phyloP scores from a whole-genome alignment of 92 coral and sea anemone species.

The Zoanthus gigantus region DNA sequence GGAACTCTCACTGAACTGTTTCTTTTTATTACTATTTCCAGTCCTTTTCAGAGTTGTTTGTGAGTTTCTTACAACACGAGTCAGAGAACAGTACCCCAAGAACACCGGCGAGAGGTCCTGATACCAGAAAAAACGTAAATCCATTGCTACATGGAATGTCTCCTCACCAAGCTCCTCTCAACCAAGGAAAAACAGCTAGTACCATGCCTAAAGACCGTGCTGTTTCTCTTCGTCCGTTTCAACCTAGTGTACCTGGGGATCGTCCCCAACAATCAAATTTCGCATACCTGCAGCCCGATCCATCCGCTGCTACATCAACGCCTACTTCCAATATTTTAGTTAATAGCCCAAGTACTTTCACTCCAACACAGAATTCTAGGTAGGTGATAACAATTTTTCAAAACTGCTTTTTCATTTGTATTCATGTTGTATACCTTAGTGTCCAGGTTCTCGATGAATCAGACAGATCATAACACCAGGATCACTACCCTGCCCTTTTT shows the following conservation, averaged over 20 bases:
- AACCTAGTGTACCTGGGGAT: slow-evolving; percentile 6
- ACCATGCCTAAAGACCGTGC: not conserved
- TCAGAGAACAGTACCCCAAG: slow-evolving; percentile 70
- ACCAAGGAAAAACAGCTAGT: slow-evolving; percentile 41
- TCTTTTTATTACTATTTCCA: not conserved
- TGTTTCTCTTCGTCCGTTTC: not conserved
- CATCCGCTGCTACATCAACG: not conserved
- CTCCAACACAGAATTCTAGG: slow-evolving; percentile 8
- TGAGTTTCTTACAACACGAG: slow-evolving; percentile 94
- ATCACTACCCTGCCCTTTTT: no score
- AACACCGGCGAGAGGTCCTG: slow-evolving; percentile 21
- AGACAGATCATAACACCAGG: no score
- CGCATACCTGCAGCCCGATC: not conserved
- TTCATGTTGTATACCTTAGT: no score
- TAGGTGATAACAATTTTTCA: not conserved
- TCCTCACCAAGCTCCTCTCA: slow-evolving; percentile 69
- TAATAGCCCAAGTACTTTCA: not conserved
- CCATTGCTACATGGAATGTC: slow-evolving; percentile 80
- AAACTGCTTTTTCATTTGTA: not conserved
- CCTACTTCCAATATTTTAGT: slow-evolving; percentile 3
- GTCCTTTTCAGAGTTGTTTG: slow-evolving; percentile 96
- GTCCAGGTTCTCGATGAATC: no score
- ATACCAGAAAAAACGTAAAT: slow-evolving; percentile 37
- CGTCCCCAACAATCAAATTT: not conserved
- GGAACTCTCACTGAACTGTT: not conserved